phyloP scores from a whole-genome alignment of 2,888 invertebrate species.

The Archips xylosteana region DNA sequence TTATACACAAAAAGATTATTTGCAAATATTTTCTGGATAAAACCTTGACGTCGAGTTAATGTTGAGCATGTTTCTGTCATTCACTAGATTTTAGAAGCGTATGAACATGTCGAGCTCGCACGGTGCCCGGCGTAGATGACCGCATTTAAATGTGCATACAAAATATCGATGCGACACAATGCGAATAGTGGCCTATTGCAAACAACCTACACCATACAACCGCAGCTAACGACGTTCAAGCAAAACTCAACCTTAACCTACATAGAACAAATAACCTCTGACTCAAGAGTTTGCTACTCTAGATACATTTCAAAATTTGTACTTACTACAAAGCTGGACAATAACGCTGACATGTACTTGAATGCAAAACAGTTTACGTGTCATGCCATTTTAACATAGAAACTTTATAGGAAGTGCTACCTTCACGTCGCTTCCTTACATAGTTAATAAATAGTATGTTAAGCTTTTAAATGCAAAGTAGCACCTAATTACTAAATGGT shows the following conservation, averaged over 20 bases:
- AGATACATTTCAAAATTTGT: conserved; percentile 18
- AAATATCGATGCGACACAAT: conserved; percentile 80
- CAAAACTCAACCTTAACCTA: conserved; percentile 50
- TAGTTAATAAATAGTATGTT: conserved; percentile 34
- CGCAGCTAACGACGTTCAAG: conserved; percentile 40
- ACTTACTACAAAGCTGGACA: conserved; percentile 70
- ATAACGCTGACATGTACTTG: conserved; percentile 78
- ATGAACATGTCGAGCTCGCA: conserved; percentile 65
- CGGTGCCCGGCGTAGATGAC: conserved; percentile 73
- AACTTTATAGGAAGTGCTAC: conserved; percentile 71
- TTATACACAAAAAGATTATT: no score
- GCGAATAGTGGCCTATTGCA: conserved; percentile 68
- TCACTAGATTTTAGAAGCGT: conserved; percentile 46
- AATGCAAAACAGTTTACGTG: conserved; percentile 80
- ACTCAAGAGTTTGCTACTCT: conserved; percentile 36
- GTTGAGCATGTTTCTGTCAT: conserved; percentile 6
- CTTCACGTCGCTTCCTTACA: conserved; percentile 56
- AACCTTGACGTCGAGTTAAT: conserved; percentile 44
- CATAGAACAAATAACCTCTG: conserved; percentile 43
- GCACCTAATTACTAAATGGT: not conserved
- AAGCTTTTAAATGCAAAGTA: not conserved
- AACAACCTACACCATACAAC: conserved; percentile 51
- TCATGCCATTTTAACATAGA: conserved; percentile 73
- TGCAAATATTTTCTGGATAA: not conserved
- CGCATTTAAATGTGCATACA: conserved; percentile 83